Percentiles rank a stretch among this genome's conserved stretches.
These are phyloP conservation scores for Drosophila kanekoi DNA, from an alignment of 2,888 invertebrate genomes.

Conservation along the genomic window DNA sequence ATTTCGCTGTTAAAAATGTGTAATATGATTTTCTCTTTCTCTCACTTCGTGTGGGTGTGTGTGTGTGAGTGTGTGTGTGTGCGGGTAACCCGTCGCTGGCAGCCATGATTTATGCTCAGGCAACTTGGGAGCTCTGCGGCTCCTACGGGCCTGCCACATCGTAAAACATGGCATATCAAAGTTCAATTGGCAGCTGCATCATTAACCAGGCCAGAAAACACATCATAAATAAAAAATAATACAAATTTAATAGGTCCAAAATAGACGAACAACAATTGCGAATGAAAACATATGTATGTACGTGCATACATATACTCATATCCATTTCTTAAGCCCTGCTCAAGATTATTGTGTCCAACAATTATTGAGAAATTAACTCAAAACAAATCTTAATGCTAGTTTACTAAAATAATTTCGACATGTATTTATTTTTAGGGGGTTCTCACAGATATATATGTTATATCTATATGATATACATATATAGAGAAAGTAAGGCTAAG, in stretches of 20 bases:
- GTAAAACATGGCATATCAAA: constrained; percentile 35
- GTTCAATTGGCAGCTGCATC: constrained; percentile 32
- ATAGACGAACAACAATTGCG: no score
- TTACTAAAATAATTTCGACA: no score
- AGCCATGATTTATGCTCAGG: constrained; percentile 44
- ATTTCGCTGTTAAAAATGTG: constrained; percentile 59
- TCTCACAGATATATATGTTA: no score
- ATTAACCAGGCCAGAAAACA: constrained; percentile 10
- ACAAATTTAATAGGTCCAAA: neutral
- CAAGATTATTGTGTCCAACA: no score
- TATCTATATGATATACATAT: no score
- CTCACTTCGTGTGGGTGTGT: neutral
- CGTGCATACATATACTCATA: no score
- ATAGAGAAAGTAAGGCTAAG: no score
- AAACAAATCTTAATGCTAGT: no score
- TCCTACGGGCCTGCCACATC: constrained; percentile 23
- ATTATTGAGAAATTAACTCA: no score
- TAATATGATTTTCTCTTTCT: constrained; percentile 39
- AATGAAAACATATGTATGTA: no score
- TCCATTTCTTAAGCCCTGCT: no score
- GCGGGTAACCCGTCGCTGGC: constrained; percentile 12
- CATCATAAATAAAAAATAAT: constrained; percentile 1
- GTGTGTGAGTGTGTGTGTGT: constrained; percentile 6
- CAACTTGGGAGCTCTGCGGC: constrained; percentile 9
- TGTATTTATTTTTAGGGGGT: no score